A percentile compares a stretch with the other conserved stretches of the same genome.
Evolutionary conservation across 2,113 vertebrate species (phyloP).

Genomic region (Zosterops lateralis): DNA sequence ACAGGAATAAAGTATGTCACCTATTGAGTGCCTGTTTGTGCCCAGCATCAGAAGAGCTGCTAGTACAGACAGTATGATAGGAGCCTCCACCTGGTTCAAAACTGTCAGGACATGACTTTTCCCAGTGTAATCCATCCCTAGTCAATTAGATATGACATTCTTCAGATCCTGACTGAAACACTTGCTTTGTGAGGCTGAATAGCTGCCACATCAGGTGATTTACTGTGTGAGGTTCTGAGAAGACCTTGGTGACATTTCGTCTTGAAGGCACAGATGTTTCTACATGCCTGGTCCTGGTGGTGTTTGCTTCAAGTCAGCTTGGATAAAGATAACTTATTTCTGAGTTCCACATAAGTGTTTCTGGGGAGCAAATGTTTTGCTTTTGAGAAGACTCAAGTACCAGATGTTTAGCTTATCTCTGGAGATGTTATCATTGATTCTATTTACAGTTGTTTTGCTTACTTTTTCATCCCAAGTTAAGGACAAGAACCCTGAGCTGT

Average conservation of each 20-base stretch:
- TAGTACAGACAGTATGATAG: neutral
- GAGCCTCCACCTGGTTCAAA: neutral
- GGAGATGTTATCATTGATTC: neutral
- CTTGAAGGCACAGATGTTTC: neutral
- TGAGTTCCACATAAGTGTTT: neutral
- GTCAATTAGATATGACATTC: neutral
- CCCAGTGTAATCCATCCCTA: neutral
- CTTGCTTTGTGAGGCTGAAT: neutral
- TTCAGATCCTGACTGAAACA: neutral
- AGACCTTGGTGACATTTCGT: neutral
- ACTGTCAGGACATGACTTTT: neutral
- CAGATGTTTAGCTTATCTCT: neutral
- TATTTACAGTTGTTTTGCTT: neutral
- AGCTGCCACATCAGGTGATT: neutral
- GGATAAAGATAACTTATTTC: neutral
- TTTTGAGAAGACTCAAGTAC: neutral
- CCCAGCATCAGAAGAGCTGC: neutral
- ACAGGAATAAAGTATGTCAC: neutral
- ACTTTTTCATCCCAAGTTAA: neutral
- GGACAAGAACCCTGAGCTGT: neutral
- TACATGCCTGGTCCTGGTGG: neutral
- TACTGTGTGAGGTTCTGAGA: neutral
- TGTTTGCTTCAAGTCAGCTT: neutral
- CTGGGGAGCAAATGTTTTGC: neutral
- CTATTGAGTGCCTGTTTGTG: neutral